These are phyloP conservation scores for Caenorhabditis tropicalis DNA, from an alignment of 1,140 invertebrate species.

Conservation along the genomic window DNA sequence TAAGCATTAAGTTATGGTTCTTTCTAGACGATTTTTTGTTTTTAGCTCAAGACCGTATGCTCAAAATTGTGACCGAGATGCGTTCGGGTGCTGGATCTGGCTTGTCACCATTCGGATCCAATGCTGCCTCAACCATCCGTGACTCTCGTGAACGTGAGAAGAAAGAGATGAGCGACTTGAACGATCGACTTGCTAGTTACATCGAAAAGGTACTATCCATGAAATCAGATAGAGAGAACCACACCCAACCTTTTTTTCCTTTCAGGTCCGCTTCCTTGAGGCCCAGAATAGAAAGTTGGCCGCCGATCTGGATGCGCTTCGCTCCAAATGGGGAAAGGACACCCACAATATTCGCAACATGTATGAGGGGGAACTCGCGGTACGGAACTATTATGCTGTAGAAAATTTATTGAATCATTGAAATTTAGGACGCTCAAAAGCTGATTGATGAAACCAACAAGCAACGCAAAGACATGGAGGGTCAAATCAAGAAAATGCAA, in stretches of 20 bases:
- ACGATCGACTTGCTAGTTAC: conserved; percentile 75
- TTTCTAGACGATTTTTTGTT: neutral
- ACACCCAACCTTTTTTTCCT: conserved; percentile 15
- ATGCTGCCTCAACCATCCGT: conserved; percentile 72
- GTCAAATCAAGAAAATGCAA: conserved; percentile 58
- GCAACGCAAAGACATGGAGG: conserved; percentile 64
- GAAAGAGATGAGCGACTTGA: conserved; percentile 75
- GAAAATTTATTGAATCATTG: too few species aligned
- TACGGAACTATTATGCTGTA: conserved; percentile 45
- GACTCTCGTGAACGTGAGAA: conserved; percentile 74
- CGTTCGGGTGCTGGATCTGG: conserved; percentile 61
- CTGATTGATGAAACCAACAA: conserved; percentile 55
- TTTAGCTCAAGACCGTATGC: conserved; percentile 57
- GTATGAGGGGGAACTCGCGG: conserved; percentile 74
- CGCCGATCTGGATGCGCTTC: conserved; percentile 73
- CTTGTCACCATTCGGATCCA: conserved; percentile 62
- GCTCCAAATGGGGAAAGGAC: conserved; percentile 74
- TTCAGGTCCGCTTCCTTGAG: conserved; percentile 74
- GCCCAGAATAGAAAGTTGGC: conserved; percentile 75
- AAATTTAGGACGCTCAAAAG: conserved; percentile 31
- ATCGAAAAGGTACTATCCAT: conserved; percentile 73
- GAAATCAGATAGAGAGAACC: neutral
- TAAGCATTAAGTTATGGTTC: neutral
- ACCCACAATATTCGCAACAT: conserved; percentile 74
- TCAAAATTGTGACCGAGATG: conserved; percentile 70